Evolutionary conservation across 2,113 vertebrate species (phyloP), one percentile per base, ranked within the genome.

Genomic region (Prolemur simus): DNA sequence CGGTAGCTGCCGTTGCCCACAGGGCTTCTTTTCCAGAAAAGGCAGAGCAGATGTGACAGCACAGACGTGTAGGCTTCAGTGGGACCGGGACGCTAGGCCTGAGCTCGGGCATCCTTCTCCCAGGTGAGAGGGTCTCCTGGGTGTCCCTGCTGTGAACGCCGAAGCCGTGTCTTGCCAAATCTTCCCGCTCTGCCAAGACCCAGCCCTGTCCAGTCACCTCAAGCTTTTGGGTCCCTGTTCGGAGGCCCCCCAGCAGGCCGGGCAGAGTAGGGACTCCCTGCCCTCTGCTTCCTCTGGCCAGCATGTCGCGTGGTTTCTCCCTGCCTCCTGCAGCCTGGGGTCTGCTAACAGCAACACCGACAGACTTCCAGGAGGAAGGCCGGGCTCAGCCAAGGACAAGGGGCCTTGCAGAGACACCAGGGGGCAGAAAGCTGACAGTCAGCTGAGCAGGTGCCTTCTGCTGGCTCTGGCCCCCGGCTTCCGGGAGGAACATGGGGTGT

Each of bases 11-110:
- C 32, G 0, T 11, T 3, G n/a, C 58, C 45, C 32, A 2, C 0
- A 0, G 34, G 58, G 18, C 2, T 20, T 21, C n/a, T 64, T 8
- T 34, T 37, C 56, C 77, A 25, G 0, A 0, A 11, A 29, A 6
- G 4, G 15, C 17, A 13, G 66, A 10, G 32, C 5, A 0, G 42
- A 42, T 0, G 20, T 4, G 5, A 5, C 0, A 3, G 74, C 3
- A 25, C 32, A 8, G 6, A 37, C 18, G 0, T 1, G 0, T 0
- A 29, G 34, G 32, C 23, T 37, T 37, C 5, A 58, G 18, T 2
- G n/a, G 52, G 9, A 27, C 10, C 4, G 7, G 20, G 21, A 27
- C 0, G 25, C 6, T 11, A 2, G 14, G 32, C 58, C 58, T 25
- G 54, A 12, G 17, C 32, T 4, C 2, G 32, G 49, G 8, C 2